A percentile compares a stretch with the other conserved stretches of the same genome.
Evolutionary conservation across 1,140 invertebrate species (phyloP).

Genomic region (Stenopsyche tienmushanensis): DNA sequence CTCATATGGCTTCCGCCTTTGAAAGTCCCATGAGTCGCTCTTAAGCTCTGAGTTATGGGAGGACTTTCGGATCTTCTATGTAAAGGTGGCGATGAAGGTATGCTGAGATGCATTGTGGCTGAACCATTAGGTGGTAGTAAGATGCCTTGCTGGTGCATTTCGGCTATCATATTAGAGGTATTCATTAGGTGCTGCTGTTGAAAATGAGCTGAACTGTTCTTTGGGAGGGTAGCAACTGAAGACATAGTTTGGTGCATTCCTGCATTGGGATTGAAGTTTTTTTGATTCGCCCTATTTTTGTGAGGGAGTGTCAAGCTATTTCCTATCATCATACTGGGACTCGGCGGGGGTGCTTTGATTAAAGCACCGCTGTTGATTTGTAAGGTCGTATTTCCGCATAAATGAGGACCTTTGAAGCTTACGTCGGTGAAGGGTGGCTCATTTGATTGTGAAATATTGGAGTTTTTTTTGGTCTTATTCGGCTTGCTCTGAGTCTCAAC

Average conservation of each 20-base stretch:
- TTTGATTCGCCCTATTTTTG: slow-evolving; percentile 51
- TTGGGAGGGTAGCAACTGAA: slow-evolving; percentile 53
- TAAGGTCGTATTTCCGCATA: slow-evolving; percentile 41
- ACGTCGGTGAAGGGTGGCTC: slow-evolving; percentile 50
- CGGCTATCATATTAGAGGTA: slow-evolving; percentile 49
- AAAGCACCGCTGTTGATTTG: slow-evolving; percentile 41
- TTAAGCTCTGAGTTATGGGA: slow-evolving; percentile 34
- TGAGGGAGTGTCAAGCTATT: slow-evolving; percentile 54
- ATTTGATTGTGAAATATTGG: slow-evolving; percentile 43
- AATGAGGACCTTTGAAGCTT: slow-evolving; percentile 55
- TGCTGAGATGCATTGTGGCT: slow-evolving; percentile 43
- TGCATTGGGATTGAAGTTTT: slow-evolving; percentile 48
- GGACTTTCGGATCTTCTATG: slow-evolving; percentile 44
- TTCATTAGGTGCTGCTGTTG: slow-evolving; percentile 47
- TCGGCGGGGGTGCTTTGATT: slow-evolving; percentile 45
- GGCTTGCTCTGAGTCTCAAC: slow-evolving; percentile 64
- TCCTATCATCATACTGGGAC: slow-evolving; percentile 53
- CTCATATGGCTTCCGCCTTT: slow-evolving; percentile 48
- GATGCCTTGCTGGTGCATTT: slow-evolving; percentile 51
- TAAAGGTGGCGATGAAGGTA: slow-evolving; percentile 42
- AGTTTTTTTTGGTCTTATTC: slow-evolving; percentile 47
- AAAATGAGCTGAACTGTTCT: slow-evolving; percentile 44
- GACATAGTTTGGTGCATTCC: slow-evolving; percentile 52
- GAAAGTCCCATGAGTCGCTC: slow-evolving; percentile 49
- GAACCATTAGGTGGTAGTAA: slow-evolving; percentile 51